Evolutionary conservation across 2,797 vertebrate genomes (phyloP), one percentile per base, ranked within the genome.

Genomic region (Lagodon rhomboides): DNA sequence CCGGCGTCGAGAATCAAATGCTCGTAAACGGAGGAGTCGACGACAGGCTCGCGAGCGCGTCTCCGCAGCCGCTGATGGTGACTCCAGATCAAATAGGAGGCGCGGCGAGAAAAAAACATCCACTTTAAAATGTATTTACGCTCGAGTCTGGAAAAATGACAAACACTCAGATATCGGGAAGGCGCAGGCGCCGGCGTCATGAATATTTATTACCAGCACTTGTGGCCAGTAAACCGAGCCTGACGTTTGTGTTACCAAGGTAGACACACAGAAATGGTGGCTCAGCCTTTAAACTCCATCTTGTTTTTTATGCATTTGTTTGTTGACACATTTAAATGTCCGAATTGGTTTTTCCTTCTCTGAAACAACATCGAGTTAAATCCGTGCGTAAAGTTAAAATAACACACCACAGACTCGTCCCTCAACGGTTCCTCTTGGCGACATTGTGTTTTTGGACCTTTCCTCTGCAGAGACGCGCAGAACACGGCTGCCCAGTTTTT

Each of bases 161-260:
- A 89, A 82, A 86, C 86, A 82, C 70, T 80, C 83, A 79, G 81
- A 89, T 85, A 54, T 63, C 47, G 58, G 68, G 70, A 86, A 82
- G 68, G 91, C 85, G 85, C 90, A 91, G 83, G 89, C 88, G 89
- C 86, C 89, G 62, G 68, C 70, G 41, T 87, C 88, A 92, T 93
- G 87, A 92, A 93, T 94, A 93, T 93, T 82, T 92, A 94, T 93
- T 17, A 88, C 49, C 75, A 80, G 89, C 88, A 92, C 92, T 89
- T 91, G 89, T 89, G 88, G 86, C 90, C 90, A 92, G 86, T 87
- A 92, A 93, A 94, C 58, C 79, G 86, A 91, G 79, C 85, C 90
- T 90, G 90, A 85, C 86, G 91, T 84, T 78, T 88, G 85, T 80
- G 86, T 86, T 91, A 87, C 84, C 75, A 75, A 85, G 89, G 88